Evolutionary conservation across 1,140 invertebrate genomes (phyloP), one percentile per base, ranked within the genome.

Genomic region (Meloidogyne exigua): DNA sequence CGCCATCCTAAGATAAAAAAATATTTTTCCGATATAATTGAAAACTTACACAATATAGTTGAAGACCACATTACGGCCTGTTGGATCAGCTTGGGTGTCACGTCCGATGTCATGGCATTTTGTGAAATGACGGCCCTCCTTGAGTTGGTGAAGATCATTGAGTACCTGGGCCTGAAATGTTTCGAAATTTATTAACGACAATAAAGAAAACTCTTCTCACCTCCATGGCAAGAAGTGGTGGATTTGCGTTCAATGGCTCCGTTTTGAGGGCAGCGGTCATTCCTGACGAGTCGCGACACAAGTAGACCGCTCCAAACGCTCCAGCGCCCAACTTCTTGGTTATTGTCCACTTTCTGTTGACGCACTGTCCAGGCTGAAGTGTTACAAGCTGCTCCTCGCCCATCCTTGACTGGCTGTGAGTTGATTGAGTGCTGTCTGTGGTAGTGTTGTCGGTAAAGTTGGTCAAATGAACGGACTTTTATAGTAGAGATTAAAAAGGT

Each of bases 101-200:
- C 26, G 57, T 15, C 80, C 77, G 4, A 80, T 62, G 28, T 82
- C 79, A 57, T 72, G 28, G 68, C 25, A 74, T 0, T 13, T 28
- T 10, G 26, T 32, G 36, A 39, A 57, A 9, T 63, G 44, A 0
- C 67, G 18, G 25, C 25, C 67, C 11, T 26, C 2, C 18, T 25
- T 44, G 18, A n/a, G 36, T 18, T 18, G 28, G 23, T 26, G 18
- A 32, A 68, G n/a, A 18, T 18, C 21, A 18, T 25, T 0, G n/a
- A 68, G 21, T 9, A 68, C 23, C 10, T 5, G n/a, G 23, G 21
- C n/a, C 67, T 68, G 25, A 21, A 67, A 67, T 28, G 21, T 15
- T 13, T 28, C 13, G 13, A 67, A n/a, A 13, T 0, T 18, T 13
- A 67, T 18, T 2, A 32, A 32, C 7, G 2, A n/a, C 7, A 32